phyloP scores from a whole-genome alignment of 2,797 vertebrate genomes.

The Amphiprion clarkii region DNA sequence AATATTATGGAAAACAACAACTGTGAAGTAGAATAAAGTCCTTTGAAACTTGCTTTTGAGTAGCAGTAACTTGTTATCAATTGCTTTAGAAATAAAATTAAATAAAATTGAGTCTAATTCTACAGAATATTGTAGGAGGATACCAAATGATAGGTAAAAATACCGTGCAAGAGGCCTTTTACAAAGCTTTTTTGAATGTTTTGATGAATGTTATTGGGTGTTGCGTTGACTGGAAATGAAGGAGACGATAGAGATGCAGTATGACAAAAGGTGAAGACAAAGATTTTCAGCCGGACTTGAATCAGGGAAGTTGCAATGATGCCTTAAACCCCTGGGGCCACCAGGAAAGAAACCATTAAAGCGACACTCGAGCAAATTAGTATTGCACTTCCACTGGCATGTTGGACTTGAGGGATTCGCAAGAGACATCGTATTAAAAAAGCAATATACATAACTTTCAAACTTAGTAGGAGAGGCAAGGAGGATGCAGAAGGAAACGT shows the following conservation, averaged over 20 bases:
- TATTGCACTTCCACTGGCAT: background rate
- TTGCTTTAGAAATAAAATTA: no score
- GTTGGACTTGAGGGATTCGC: background rate
- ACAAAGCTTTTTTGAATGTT: background rate
- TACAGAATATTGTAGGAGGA: background rate
- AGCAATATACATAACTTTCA: background rate
- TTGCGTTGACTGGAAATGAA: background rate
- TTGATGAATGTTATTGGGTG: background rate
- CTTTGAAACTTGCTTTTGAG: background rate
- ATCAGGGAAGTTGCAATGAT: background rate
- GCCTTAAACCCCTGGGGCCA: background rate
- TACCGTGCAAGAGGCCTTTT: background rate
- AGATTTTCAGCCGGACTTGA: background rate
- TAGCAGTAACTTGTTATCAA: no score
- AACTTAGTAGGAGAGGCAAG: background rate
- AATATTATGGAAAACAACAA: background rate
- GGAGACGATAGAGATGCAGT: background rate
- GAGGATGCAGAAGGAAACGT: no score
- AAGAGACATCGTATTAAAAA: background rate
- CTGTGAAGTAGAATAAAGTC: background rate
- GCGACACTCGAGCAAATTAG: background rate
- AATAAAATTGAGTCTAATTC: background rate
- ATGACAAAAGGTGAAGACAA: background rate
- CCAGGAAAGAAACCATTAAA: conserved; percentile 9
- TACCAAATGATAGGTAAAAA: background rate